Percentiles rank a stretch among this genome's conserved stretches.
phyloP scores from a whole-genome alignment of 2,888 invertebrate genomes.

The Campoplex nolae region DNA sequence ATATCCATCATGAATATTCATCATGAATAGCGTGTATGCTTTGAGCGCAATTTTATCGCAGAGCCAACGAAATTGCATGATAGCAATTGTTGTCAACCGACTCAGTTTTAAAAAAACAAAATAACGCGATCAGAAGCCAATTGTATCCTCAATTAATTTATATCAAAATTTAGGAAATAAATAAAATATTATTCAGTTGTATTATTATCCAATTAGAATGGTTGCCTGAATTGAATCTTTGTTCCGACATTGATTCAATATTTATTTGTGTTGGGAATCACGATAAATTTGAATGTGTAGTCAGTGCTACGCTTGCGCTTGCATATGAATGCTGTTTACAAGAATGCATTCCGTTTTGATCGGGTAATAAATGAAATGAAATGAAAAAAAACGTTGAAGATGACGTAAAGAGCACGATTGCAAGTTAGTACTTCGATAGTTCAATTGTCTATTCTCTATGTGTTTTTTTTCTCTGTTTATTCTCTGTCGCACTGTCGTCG shows the following conservation, averaged over 20 bases:
- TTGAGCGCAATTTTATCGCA: conserved; percentile 39
- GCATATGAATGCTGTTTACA: background rate
- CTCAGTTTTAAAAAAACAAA: conserved; percentile 43
- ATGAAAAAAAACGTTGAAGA: conserved; percentile 22
- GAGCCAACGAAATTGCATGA: conserved; percentile 52
- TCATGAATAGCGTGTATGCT: conserved; percentile 21
- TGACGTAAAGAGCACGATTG: conserved; percentile 66
- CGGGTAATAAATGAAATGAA: background rate
- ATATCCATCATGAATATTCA: background rate
- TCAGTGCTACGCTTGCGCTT: background rate
- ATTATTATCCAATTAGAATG: background rate
- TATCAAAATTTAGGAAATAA: background rate
- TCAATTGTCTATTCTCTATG: conserved; percentile 70
- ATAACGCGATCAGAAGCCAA: background rate
- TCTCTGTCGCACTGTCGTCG: conserved; percentile 80
- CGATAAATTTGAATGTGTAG: background rate
- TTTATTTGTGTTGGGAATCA: background rate
- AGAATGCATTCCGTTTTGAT: background rate
- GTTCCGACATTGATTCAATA: background rate
- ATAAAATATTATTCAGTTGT: background rate
- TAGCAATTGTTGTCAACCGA: conserved; percentile 56
- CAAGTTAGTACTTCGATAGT: conserved; percentile 71
- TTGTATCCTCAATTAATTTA: background rate
- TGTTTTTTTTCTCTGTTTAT: conserved; percentile 80
- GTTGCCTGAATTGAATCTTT: background rate